These are phyloP conservation scores for Drosophila erecta DNA, from an alignment of 1,140 invertebrate species.

Conservation along the genomic window DNA sequence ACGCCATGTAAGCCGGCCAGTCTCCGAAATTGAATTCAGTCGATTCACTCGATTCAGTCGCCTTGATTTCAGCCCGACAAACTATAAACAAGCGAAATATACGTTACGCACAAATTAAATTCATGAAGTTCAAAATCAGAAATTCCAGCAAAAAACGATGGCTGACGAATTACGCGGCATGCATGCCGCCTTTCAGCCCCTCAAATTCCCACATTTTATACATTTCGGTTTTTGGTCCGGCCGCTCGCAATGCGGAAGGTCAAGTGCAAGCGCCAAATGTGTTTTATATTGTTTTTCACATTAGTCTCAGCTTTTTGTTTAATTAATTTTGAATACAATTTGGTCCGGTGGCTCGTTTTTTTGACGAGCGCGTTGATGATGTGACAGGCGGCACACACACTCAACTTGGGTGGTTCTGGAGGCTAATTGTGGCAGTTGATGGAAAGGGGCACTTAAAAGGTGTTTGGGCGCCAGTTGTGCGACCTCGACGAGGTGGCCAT, in stretches of 20 bases:
- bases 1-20: slow-evolving; percentile 45
- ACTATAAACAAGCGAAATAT: slow-evolving; percentile 32
- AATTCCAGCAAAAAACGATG: slow-evolving; percentile 37
- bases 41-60: slow-evolving; percentile 24
- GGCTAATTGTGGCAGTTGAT: slow-evolving; percentile 41
- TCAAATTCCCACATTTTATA: slow-evolving; percentile 15
- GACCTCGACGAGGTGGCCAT: slow-evolving; percentile 9
- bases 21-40: slow-evolving; percentile 40
- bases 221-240: slow-evolving; percentile 8
- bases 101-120: slow-evolving; percentile 52
- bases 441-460: slow-evolving; percentile 4
- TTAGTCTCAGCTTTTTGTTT: slow-evolving; percentile 46
- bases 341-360: slow-evolving; percentile 25
- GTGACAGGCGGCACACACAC: slow-evolving; percentile 42
- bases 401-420: slow-evolving; percentile 46
- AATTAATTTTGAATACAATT: slow-evolving; percentile 52
- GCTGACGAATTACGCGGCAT: slow-evolving; percentile 43
- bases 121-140: slow-evolving; percentile 43
- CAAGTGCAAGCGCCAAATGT: slow-evolving; percentile 53
- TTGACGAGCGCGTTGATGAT: slow-evolving; percentile 49
- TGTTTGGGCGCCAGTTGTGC: neutral
- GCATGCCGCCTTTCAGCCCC: slow-evolving; percentile 15
- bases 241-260: slow-evolving; percentile 34
- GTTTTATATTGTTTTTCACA: slow-evolving; percentile 52
- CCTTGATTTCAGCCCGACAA: slow-evolving; percentile 41